Base-by-base conservation (phyloP, 2,888 invertebrate species). In the Trichogramma dendrolimi region DNA sequence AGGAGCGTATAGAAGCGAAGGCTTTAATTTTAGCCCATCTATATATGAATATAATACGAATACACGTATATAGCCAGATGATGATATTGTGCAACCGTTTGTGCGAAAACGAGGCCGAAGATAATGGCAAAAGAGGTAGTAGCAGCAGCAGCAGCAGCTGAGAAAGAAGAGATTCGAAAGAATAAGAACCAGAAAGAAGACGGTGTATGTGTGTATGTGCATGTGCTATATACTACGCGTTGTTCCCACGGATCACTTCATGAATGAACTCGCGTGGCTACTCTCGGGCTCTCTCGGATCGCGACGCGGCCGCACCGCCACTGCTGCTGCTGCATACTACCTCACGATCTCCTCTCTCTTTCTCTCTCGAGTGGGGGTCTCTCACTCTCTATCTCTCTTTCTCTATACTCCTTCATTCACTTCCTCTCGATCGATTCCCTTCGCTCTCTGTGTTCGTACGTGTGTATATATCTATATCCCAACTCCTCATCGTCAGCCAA, bases 221-320 rank as follows among this genome's bases (percentile, higher is more conserved):
- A 27, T 27, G 27, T 69, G 70, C 71, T 70, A 70, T 69, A 69
- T 72, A 70, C 71, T 70, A 73, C 72, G 71, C 73, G 71, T 74
- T 46, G 75, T 78, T 78, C 79, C 78, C 77, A 79, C 78, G 79
- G 27, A 27, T 27, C 27, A 79, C 78, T 77, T 77, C 75, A 78
- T 77, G 79, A 79, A 79, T 77, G 79, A 78, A 78, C 77, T 77
- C 78, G 79, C 77, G 79, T 78, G 78, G 78, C 76, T 72, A 71
- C 71, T 27, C 27, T 71, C 68, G 73, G 64, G 67, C 67, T 60
- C 66, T 27, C 27, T 60, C 55, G 67, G 70, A 73, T 70, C 71
- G 74, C 72, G 71, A 70, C 61, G 61, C 58, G 65, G 67, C 61
- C 60, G 60, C 61, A 62, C 68, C 68, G 55, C 66, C 61, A 64